Evolutionary conservation across 2,113 vertebrate genomes (phyloP), one percentile per base, ranked within the genome.

Genomic region (Toxotes chatareus): DNA sequence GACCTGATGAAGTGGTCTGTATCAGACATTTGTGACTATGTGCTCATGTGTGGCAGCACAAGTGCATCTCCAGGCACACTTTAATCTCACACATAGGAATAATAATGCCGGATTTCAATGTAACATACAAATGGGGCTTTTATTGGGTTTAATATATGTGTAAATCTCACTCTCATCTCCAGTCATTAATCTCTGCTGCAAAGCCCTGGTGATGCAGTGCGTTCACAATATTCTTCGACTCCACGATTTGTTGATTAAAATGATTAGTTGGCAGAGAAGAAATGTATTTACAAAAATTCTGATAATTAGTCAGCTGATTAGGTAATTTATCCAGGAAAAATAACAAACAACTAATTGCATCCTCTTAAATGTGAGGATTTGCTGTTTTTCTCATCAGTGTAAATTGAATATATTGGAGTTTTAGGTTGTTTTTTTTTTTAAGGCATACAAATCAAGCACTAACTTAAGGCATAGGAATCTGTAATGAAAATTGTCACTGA

Each of bases 1-100:
- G 89, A 92, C 87, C 82, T 92, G 85, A 94, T 94, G 89, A 93
- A 91, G 91, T 90, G 88, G 56, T 86, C 68, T n/a, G 23, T 80
- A 76, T 87, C 71, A 82, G 69, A 75, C 82, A 55, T 84, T 79
- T 86, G 80, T 82, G 82, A 57, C 64, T 70, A 60, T 42, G 62
- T 62, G 71, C 73, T 79, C 69, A 42, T 69, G 79, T 63, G 63
- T 79, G 70, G 44, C 57, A 21, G 69, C 73, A 56, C 47, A 53
- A 78, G 73, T 78, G 67, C 63, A 55, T 64, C 71, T 80, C 73
- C 44, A 74, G 49, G 66, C 77, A 64, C 40, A 49, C 38, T 76
- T 67, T 53, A 19, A 60, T 79, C 83, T 79, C 79, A 40, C 36
- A 51, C 60, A 72, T 34, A 59, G 23, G 70, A 77, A 80, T 74